Percentiles rank a stretch among this genome's conserved stretches.
Conservation (phyloP, 1,140 invertebrate species). For the Lethocerus indicus region DNA sequence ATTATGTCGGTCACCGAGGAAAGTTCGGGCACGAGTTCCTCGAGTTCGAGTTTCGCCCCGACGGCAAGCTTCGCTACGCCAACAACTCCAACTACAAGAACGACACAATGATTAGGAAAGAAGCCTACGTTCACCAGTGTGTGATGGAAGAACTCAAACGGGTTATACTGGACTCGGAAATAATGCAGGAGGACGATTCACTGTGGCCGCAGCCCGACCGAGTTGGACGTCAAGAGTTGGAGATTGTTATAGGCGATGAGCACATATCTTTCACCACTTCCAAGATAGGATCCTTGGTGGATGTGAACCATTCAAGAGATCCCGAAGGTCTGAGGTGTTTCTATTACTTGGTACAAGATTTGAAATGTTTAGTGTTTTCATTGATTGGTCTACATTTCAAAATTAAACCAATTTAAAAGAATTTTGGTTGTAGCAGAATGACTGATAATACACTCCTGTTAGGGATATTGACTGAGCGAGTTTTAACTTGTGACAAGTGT, state of each 20-base stretch:
- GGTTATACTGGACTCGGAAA: constrained; percentile 96
- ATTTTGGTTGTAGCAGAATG: no score
- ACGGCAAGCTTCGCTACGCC: constrained; percentile 94
- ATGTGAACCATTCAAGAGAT: constrained; percentile 96
- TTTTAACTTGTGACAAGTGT: no score
- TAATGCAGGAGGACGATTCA: constrained; percentile 97
- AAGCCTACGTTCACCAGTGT: constrained; percentile 90
- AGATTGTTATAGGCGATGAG: constrained; percentile 98
- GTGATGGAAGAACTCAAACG: constrained; percentile 98
- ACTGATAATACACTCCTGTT: no score
- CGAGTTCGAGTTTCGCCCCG: constrained; percentile 96
- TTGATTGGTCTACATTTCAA: constrained; percentile 99
- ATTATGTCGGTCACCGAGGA: constrained; percentile 98
- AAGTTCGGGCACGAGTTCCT: constrained; percentile 99
- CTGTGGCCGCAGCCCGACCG: constrained; percentile 93
- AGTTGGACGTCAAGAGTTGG: constrained; percentile 93
- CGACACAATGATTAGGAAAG: constrained; percentile 99
- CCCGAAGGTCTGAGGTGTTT: constrained; percentile 94
- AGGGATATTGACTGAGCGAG: no score
- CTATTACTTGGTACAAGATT: constrained; percentile 97
- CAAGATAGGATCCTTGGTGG: constrained; percentile 95
- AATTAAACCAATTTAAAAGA: constrained; percentile 98
- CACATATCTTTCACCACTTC: constrained; percentile 99
- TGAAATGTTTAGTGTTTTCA: constrained; percentile 98
- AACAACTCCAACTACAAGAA: constrained; percentile 99